Base-by-base conservation (phyloP, 2,113 vertebrate species). In the Pteropus alecto region DNA sequence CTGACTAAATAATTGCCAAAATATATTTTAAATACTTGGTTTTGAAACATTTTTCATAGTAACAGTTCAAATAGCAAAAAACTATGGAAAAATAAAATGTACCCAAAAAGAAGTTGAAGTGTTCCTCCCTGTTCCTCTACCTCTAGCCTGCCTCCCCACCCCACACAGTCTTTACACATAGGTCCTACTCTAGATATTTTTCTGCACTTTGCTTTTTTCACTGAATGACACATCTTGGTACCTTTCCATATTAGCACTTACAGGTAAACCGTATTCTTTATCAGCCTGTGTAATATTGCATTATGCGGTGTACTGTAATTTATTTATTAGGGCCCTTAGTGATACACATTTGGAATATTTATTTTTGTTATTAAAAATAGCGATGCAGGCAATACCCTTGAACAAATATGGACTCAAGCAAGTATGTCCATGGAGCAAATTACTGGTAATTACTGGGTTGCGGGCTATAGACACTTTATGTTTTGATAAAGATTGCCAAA, bases 11-110 rank as follows among this genome's bases (percentile, higher is more conserved):
- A 65, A 90, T 73, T 56, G 12, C 15, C 24, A 77, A 88, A 74
- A 21, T 54, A 28, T 77, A 28, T 48, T 46, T 58, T 56, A 91
- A 41, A 81, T 77, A 60, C 41, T 81, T 90, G 21, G 33, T 16
- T 73, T 76, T 70, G 16, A 76, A 84, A 93, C 22, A 30, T 35
- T 56, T 9, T 67, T 51, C 13, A 33, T 46, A 67, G 16, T 73
- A 93, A 94, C 89, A 94, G 73, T 87, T 51, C 56, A 86, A 60
- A 70, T 19, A 74, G 46, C 38, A 58, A 88, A 74, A 77, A 65
- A 24, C 1, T 81, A 43, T 79, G 54, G 81, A 58, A 51, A 54
- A 26, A 26, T 58, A 93, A 87, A 60, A 78, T 9, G 1, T 13
- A 48, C 82, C 19, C 61, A 21, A 16, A 46, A 84, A 73, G 46